A percentile compares a stretch with the other conserved stretches of the same genome.
These are phyloP conservation scores for Platyrinchus mystaceus DNA, from an alignment of 2,797 vertebrate species.

Conservation along the genomic window DNA sequence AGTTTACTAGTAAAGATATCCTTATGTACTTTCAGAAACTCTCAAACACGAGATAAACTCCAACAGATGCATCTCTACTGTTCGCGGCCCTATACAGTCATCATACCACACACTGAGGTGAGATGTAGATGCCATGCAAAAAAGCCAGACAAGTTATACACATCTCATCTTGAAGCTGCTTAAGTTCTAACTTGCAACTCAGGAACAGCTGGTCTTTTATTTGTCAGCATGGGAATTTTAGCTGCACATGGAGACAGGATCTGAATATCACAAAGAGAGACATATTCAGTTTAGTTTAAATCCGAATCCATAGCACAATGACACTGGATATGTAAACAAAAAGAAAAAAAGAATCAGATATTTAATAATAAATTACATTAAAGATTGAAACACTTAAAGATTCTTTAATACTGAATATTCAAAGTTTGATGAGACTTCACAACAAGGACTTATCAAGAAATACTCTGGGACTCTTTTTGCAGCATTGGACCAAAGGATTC, in stretches of 20 bases:
- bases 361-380: neutral
- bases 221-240: neutral
- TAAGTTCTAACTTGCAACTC: neutral
- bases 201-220: neutral
- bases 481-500: neutral
- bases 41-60: neutral
- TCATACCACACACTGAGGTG: neutral
- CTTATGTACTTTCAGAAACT: neutral
- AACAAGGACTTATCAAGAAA: neutral
- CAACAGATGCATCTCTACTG: neutral
- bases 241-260: neutral
- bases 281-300: neutral
- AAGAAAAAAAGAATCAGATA: neutral
- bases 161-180: neutral
- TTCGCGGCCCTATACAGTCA: neutral
- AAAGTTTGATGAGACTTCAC: neutral
- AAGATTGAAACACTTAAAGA: neutral
- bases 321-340: neutral
- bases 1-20: neutral
- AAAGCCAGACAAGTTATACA: neutral
- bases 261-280: neutral
- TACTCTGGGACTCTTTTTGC: neutral
- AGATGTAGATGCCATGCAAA: neutral
- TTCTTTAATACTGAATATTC: neutral
- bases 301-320: neutral